Base-by-base conservation (phyloP, 1,140 invertebrate species). In the Palaemon carinicauda region DNA sequence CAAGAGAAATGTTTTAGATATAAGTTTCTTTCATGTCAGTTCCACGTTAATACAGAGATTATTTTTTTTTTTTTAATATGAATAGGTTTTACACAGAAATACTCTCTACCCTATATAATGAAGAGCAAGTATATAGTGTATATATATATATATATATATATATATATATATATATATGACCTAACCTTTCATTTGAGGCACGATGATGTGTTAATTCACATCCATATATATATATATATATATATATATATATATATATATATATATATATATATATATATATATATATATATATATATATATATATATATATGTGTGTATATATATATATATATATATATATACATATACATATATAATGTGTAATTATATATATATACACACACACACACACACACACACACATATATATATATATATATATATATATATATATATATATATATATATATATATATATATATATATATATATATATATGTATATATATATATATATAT, bases 321-420 rank as follows among this genome's bases (percentile, higher is more conserved):
- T n/a, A n/a, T n/a, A n/a, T n/a, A n/a, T 33, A 21, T 33, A n/a
- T 77, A n/a, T 31, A 21, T 50, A 50, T 50, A 31, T 73, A 31
- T 31, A 78, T 51, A 78, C n/a, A 51, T 56, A 24, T 79, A 50
- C 27, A 24, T 79, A 50, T 79, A 24, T 79, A 50, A n/a, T n/a
- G n/a, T n/a, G n/a, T n/a, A n/a, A n/a, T n/a, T 79, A 24, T 79
- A 50, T 79, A 27, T 79, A 50, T 79, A 27, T 79, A 50, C 54
- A 12, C 54, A 50, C 54, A 21, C 53, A 50, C 54, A 15, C 29
- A n/a, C 29, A 27, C 54, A 50, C 29, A 0, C 54, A n/a, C 54
- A 1, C 54, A 50, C 54, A 3, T 54, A 19, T 54, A 60, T 60
- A 60, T 3, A 60, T 19, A 24, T 60, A 4, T 14, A 60, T 60